phyloP scores from a whole-genome alignment of 2,888 invertebrate species.

The Chloroclystis v-ata region DNA sequence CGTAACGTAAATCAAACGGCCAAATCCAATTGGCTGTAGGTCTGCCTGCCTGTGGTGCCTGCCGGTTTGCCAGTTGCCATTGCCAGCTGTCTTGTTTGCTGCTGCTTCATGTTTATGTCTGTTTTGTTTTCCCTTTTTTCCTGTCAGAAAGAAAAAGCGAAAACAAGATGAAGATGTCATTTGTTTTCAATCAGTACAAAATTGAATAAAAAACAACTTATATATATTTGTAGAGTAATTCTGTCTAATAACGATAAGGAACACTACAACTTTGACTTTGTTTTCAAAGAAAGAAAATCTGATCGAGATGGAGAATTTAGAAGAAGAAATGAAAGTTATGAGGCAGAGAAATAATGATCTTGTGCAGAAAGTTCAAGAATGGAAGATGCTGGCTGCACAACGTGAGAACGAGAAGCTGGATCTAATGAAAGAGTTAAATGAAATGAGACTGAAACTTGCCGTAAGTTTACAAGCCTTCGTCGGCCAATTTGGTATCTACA shows the following conservation, averaged over 20 bases:
- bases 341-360: conserved; percentile 62
- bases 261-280: background rate
- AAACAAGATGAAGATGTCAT: background rate
- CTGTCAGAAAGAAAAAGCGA: background rate
- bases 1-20: too few relatives aligned
- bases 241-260: too few relatives aligned
- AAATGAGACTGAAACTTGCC: conserved; percentile 59
- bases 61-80: too few relatives aligned
- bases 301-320: conserved; percentile 33
- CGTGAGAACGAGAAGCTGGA: conserved; percentile 61
- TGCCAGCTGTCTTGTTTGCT: too few relatives aligned
- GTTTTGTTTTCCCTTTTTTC: too few relatives aligned
- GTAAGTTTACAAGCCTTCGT: too few relatives aligned
- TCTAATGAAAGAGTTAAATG: conserved; percentile 64
- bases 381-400: conserved; percentile 61
- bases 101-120: too few relatives aligned
- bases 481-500: too few relatives aligned
- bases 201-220: background rate
- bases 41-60: too few relatives aligned
- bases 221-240: too few relatives aligned
- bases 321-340: conserved; percentile 55
- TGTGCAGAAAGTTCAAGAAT: conserved; percentile 60
- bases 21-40: too few relatives aligned
- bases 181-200: background rate
- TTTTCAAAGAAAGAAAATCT: background rate